Base-by-base conservation (phyloP, 2,888 invertebrate species). In the Lycophotia porphyrea region DNA sequence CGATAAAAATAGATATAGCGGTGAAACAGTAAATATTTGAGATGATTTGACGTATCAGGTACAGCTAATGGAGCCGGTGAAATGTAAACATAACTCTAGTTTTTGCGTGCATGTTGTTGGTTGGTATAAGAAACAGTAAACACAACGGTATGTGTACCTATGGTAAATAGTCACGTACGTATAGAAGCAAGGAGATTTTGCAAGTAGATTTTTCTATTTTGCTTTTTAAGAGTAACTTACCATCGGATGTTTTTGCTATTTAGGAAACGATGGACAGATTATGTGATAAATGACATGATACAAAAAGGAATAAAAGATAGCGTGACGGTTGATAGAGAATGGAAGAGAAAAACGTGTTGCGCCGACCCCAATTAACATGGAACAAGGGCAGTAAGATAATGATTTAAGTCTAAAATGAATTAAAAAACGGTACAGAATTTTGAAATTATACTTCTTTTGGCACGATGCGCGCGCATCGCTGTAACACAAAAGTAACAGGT, bases 1-100 rank as follows among this genome's bases (percentile, higher is more conserved):
- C 74, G 58, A 67, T 49, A 61, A 55, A 61, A 68, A 78, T 49
- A 71, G 55, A 76, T 72, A 76, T 71, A 47, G 69, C 77, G 63
- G n/a, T 71, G 39, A 24, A 64, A 65, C 31, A 34, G 74, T 36
- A 74, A 85, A 85, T 82, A 79, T 85, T 84, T 82, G 61, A 74
- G 63, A 58, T 58, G 44, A 36, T 44, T 55, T 74, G 78, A 76
- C 78, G 76, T 80, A 81, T 72, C 21, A 78, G 61, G 65, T 64
- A 65, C 47, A 31, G 68, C 58, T 79, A 76, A 79, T 74, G 82
- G 69, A 69, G 64, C 69, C 69, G 44, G 39, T 63, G 34, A 63
- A 67, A 71, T 34, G 68, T 75, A 74, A 75, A 81, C 52, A 68
- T 55, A 36, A 44, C 67, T 79, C 47, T 79, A 67, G 67, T 49